Conservation (phyloP, 1,140 invertebrate species). For the Drosophila kurseongensis region DNA sequence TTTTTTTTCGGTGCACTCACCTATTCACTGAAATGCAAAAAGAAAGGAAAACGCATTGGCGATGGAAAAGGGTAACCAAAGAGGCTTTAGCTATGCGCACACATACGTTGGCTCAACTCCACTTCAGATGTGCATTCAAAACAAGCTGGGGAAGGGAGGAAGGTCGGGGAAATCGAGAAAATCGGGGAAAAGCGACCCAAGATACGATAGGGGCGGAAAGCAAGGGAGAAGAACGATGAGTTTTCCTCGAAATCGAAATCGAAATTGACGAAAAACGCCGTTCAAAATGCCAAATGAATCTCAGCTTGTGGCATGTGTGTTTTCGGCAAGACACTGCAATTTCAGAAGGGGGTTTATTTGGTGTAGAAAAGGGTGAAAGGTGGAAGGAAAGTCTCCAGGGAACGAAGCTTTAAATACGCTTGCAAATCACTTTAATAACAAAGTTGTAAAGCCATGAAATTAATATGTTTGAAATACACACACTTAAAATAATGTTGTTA, state of each 20-base stretch:
- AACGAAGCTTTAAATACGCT: background rate
- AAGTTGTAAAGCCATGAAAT: background rate
- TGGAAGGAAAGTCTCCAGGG: background rate
- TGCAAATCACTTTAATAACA: background rate
- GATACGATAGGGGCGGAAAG: background rate
- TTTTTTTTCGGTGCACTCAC: background rate
- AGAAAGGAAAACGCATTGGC: constrained; percentile 1
- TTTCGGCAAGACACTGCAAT: constrained; percentile 8
- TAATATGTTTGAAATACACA: background rate
- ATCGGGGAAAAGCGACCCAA: background rate
- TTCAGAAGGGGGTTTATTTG: constrained; percentile 2
- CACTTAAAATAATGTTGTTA: background rate
- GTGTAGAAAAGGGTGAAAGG: background rate
- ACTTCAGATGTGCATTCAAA: constrained; percentile 37
- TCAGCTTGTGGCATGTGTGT: constrained; percentile 44
- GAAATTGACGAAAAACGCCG: constrained; percentile 54
- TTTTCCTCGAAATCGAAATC: constrained; percentile 43
- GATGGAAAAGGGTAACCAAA: constrained; percentile 20
- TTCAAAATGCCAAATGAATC: constrained; percentile 56
- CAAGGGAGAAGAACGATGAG: constrained; percentile 5
- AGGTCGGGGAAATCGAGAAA: background rate
- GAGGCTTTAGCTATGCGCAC: constrained; percentile 48
- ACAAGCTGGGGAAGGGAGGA: constrained; percentile 2
- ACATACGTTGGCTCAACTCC: constrained; percentile 18
- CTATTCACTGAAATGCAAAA: constrained; percentile 22